Evolutionary conservation across 2,797 vertebrate species (phyloP), one percentile per base, ranked within the genome.

Genomic region (Betta splendens): DNA sequence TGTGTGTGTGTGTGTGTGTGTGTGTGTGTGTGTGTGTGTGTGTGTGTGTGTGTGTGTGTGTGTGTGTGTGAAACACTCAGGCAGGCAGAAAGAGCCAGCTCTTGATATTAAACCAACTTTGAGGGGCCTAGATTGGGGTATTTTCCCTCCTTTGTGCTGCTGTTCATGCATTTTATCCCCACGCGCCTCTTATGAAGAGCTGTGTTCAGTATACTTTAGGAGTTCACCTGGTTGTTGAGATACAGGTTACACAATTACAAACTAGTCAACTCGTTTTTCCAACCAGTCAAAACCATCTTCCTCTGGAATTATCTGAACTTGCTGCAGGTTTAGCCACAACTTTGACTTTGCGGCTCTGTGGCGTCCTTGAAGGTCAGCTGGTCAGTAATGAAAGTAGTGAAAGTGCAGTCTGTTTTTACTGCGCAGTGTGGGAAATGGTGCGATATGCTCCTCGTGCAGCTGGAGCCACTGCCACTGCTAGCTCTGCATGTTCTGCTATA

Each of bases 31-130:
- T n/a, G n/a, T n/a, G 26, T n/a, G n/a, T n/a, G n/a, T n/a, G n/a
- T n/a, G 40, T 53, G 47, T 73, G 53, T 58, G 72, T 31, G 26
- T 66, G 57, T 63, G 54, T 52, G 67, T 64, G 70, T 50, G 52
- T 45, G 51, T 31, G n/a, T n/a, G n/a, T 25, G 25, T 26, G 25
- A 26, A 13, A 48, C 39, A 46, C 42, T 53, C 28, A 29, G 47
- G n/a, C 52, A 77, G 50, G 63, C 47, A 68, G 55, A 79, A 44
- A 74, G 74, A 79, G 74, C 43, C 58, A 75, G 80, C 49, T 63
- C 80, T 88, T 83, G 80, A 87, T 87, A 85, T 87, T 79, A 84
- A 85, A 83, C 79, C 83, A 86, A 81, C 75, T 77, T 61, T 32
- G 57, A 80, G 86, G 80, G 86, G 86, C 86, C 85, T 57, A 18